Percentiles rank a stretch among this genome's conserved stretches.
Evolutionary conservation across 2,888 invertebrate genomes (phyloP).

Genomic region (Thymelicus sylvestris): DNA sequence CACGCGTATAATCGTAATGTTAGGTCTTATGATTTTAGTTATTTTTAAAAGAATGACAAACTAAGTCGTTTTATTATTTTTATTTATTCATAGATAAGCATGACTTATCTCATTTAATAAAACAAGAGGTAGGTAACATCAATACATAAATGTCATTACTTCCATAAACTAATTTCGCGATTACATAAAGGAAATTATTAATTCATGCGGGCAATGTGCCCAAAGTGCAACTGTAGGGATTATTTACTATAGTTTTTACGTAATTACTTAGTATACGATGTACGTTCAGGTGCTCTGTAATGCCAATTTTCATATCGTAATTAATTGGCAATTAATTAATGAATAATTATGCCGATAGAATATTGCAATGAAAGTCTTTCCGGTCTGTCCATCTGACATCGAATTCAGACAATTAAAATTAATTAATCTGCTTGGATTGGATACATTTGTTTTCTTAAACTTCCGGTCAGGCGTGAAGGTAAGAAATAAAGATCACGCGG

Average conservation of each 20-base stretch:
- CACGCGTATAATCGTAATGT: constrained; percentile 23
- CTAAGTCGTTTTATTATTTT: not conserved
- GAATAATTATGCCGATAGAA: not conserved
- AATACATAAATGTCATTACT: constrained; percentile 1
- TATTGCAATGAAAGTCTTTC: not conserved
- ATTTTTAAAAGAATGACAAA: constrained; percentile 19
- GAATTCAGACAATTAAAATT: too few species aligned
- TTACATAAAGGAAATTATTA: constrained; percentile 13
- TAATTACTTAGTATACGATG: not conserved
- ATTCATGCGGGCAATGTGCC: constrained; percentile 1
- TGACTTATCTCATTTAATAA: not conserved
- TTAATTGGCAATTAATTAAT: constrained; percentile 6
- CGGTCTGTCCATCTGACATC: too few species aligned
- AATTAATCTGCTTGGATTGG: too few species aligned
- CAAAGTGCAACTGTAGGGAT: not conserved
- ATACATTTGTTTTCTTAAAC: too few species aligned
- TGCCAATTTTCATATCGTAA: not conserved
- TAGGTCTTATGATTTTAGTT: constrained; percentile 16
- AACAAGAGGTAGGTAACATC: too few species aligned
- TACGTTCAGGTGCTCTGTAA: not conserved
- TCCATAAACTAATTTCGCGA: constrained; percentile 1
- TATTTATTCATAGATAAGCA: not conserved
- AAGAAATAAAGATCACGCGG: too few species aligned
- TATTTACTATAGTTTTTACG: constrained; percentile 10
- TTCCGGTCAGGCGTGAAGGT: too few species aligned